phyloP scores from a whole-genome alignment of 2,888 invertebrate species.

The Eutolmus rufibarbis region DNA sequence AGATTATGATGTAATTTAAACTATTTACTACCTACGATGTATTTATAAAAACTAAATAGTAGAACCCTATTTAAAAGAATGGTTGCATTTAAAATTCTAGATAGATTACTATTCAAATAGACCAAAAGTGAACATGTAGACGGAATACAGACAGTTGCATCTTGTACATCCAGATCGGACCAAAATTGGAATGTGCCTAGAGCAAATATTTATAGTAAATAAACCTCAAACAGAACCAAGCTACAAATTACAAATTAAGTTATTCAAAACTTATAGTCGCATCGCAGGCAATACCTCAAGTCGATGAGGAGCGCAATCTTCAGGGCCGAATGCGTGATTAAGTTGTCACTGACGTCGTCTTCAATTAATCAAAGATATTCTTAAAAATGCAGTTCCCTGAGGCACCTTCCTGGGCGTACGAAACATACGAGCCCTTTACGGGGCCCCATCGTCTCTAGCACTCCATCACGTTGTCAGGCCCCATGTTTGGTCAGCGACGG shows the following conservation, averaged over 20 bases:
- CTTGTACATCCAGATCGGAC: no score
- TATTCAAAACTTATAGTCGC: background rate
- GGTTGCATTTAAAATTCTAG: no score
- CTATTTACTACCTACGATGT: no score
- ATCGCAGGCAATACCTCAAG: background rate
- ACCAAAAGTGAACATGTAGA: no score
- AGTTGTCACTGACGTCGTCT: background rate
- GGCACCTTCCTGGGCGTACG: background rate
- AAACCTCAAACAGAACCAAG: background rate
- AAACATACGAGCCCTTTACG: background rate
- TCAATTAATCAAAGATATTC: background rate
- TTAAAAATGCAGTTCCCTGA: background rate
- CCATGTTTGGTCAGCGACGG: background rate
- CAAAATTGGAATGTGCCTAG: background rate
- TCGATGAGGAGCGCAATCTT: background rate
- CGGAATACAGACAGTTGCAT: no score
- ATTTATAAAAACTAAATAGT: no score
- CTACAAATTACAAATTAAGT: background rate
- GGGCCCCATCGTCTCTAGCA: background rate
- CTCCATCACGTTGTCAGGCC: background rate
- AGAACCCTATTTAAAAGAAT: no score
- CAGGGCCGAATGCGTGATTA: background rate
- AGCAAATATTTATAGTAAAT: background rate
- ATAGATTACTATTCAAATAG: no score
- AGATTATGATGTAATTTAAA: no score